phyloP scores from a whole-genome alignment of 2,888 invertebrate genomes.

The Protonemura montana region DNA sequence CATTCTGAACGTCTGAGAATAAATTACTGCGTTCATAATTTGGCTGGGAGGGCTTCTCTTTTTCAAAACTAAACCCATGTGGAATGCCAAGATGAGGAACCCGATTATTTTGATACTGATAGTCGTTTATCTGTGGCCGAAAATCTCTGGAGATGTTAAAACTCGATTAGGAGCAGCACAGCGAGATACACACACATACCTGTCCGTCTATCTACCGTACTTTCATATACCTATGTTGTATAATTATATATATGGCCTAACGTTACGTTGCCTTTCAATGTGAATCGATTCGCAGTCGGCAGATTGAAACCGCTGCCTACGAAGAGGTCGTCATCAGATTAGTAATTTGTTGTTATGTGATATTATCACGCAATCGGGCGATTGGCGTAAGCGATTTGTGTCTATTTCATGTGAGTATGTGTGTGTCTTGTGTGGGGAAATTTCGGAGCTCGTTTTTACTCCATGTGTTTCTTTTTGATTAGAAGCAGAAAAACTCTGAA shows the following conservation, averaged over 20 bases:
- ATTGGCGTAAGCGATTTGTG: neutral
- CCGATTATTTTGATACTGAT: conserved; percentile 27
- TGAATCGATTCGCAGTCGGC: neutral
- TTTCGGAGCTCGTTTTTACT: neutral
- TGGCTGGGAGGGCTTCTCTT: conserved; percentile 9
- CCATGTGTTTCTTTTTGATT: neutral
- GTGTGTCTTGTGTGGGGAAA: neutral
- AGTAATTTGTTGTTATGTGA: conserved; percentile 1
- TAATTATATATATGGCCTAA: conserved; percentile 1
- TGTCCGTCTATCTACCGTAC: neutral
- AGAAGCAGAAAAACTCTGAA: neutral
- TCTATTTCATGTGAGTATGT: neutral
- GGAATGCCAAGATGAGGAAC: conserved; percentile 19
- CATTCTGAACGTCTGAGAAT: conserved; percentile 2
- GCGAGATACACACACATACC: neutral
- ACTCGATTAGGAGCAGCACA: conserved; percentile 36
- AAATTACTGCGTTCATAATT: conserved; percentile 13
- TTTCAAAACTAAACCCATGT: neutral
- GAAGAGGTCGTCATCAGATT: conserved; percentile 17
- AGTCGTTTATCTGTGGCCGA: neutral
- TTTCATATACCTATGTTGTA: neutral
- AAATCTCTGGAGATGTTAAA: conserved; percentile 33
- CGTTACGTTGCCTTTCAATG: conserved; percentile 17
- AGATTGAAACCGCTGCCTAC: neutral
- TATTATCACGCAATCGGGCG: neutral